Evolutionary conservation across 2,888 invertebrate species (phyloP).

Genomic region (Drosophila atripex): DNA sequence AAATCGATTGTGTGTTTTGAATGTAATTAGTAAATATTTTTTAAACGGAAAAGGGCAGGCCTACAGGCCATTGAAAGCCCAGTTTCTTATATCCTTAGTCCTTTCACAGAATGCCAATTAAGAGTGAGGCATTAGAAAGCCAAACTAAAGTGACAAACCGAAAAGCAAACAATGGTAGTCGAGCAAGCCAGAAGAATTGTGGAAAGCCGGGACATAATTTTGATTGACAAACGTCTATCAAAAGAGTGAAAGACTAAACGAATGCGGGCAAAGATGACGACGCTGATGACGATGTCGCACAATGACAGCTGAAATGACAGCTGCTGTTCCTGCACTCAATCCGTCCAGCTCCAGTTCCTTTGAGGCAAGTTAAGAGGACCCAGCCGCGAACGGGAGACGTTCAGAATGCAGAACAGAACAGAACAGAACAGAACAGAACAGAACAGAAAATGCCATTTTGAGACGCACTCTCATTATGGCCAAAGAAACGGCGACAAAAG

Average conservation of each 20-base stretch:
- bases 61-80: background rate
- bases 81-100: background rate
- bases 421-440: background rate
- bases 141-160: slow-evolving; percentile 47
- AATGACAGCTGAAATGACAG: slow-evolving; percentile 60
- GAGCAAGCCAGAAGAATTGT: slow-evolving; percentile 17
- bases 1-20: background rate
- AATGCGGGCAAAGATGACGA: slow-evolving; percentile 11
- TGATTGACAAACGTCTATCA: slow-evolving; percentile 79
- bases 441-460: slow-evolving; percentile 29
- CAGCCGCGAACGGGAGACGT: slow-evolving; percentile 17
- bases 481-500: slow-evolving; percentile 52
- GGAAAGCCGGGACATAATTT: slow-evolving; percentile 56
- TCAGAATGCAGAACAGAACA: slow-evolving; percentile 13
- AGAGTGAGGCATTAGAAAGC: slow-evolving; percentile 46
- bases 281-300: slow-evolving; percentile 30
- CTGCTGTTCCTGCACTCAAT: slow-evolving; percentile 33
- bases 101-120: slow-evolving; percentile 38
- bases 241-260: slow-evolving; percentile 36
- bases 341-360: slow-evolving; percentile 23
- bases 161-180: slow-evolving; percentile 52
- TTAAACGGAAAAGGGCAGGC: background rate
- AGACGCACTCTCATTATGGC: slow-evolving; percentile 44
- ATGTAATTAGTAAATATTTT: background rate
- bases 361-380: slow-evolving; percentile 29